Evolutionary conservation across 1,140 invertebrate species (phyloP), one percentile per base, ranked within the genome.

Genomic region (Atta cephalotes): DNA sequence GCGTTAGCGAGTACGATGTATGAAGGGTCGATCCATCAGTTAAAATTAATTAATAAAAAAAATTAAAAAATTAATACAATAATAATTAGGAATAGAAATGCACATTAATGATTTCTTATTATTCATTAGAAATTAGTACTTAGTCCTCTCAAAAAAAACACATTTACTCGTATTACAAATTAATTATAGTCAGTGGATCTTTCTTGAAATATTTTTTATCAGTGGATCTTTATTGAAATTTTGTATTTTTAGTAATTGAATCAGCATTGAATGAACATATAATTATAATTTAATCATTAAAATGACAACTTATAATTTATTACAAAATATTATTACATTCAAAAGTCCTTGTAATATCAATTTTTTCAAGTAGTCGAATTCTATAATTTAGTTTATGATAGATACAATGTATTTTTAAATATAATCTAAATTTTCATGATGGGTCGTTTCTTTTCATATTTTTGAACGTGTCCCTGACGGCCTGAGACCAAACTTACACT

Each of bases 401-500:
- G 18, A n/a, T 31, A 14, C 9, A 25, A 6, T 62, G 10, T 39
- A 63, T 31, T 65, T 78, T 35, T 66, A 14, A 16, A 31, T 16
- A 56, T 62, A 9, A 16, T 18, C 0, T 14, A 39, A 49, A 49
- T 51, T 12, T 72, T 74, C n/a, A 31, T 31, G 70, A 84, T 76
- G 56, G 70, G 45, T 84, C 58, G 70, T 28, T 3, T n/a, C 7
- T 12, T 62, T 14, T 63, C 10, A 76, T 84, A 63, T 62, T 74
- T 74, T 84, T 3, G 14, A 74, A 62, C n/a, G 28, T 71, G 51
- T 49, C 28, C 80, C 70, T 76, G 80, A 84, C 56, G 70, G 70
- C 80, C 80, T 84, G 80, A 76, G 56, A 84, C 80, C 70, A 76
- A 84, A 74, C 35, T 39, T 84, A 76, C 39, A 84, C 1, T 28